phyloP scores from a whole-genome alignment of 2,797 vertebrate species.

The Rhynchotus rufescens region DNA sequence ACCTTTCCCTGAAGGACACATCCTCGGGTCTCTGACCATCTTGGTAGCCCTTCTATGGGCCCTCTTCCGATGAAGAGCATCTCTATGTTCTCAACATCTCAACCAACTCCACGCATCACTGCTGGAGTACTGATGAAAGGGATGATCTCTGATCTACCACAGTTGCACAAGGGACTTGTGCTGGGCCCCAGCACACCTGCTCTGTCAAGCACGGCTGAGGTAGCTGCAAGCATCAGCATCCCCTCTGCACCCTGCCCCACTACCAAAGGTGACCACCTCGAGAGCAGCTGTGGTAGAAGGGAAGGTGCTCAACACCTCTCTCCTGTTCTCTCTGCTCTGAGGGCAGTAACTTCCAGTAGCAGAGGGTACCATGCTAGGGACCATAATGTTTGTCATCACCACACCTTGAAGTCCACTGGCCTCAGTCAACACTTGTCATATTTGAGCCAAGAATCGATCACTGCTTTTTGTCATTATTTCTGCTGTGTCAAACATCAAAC shows the following conservation, averaged over 20 bases:
- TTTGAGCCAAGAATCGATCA: slow-evolving; percentile 31
- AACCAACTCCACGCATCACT: background rate
- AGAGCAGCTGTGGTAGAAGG: background rate
- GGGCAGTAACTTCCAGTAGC: background rate
- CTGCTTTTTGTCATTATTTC: slow-evolving; percentile 8
- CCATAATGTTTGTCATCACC: background rate
- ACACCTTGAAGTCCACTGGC: background rate
- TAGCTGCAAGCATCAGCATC: background rate
- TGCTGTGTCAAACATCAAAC: background rate
- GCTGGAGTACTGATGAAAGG: background rate
- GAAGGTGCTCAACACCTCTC: background rate
- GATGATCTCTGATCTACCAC: background rate
- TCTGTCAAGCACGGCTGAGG: background rate
- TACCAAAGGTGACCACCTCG: background rate
- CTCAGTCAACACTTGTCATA: background rate
- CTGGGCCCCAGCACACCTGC: background rate
- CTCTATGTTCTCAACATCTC: background rate
- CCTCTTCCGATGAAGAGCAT: background rate
- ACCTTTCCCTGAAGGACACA: background rate
- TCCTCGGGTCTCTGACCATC: background rate
- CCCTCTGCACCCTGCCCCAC: fast-evolving
- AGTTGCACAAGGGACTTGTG: background rate
- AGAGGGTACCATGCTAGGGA: background rate
- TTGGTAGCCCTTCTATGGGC: background rate
- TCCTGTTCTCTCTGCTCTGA: background rate